These are phyloP conservation scores for Xestobium rufovillosum DNA, from an alignment of 2,888 invertebrate species.

Conservation along the genomic window DNA sequence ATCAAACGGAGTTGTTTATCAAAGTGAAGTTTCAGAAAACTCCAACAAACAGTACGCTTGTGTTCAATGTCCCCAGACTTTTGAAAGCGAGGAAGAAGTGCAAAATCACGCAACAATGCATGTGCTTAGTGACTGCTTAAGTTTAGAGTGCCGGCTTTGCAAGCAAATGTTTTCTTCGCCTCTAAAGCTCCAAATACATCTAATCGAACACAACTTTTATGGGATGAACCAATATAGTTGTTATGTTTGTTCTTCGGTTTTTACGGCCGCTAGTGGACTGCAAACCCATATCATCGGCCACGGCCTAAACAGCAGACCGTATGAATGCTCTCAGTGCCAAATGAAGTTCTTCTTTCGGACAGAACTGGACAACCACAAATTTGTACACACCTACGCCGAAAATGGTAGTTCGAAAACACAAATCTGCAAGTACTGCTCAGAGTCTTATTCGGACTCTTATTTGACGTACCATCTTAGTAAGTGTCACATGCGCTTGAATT, in stretches of 20 bases:
- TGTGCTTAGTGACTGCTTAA: constrained; percentile 38
- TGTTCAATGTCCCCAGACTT: constrained; percentile 59
- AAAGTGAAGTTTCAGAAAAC: no score
- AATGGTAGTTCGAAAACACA: no score
- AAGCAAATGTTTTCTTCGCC: constrained; percentile 69
- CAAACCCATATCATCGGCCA: constrained; percentile 77
- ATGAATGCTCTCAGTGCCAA: constrained; percentile 77
- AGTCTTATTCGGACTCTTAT: constrained; percentile 21
- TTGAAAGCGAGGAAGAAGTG: constrained; percentile 55
- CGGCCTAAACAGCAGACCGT: constrained; percentile 71
- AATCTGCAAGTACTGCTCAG: constrained; percentile 23
- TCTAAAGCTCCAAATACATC: constrained; percentile 75
- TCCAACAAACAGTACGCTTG: constrained; percentile 50
- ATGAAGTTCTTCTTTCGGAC: constrained; percentile 86
- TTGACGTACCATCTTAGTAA: constrained; percentile 23
- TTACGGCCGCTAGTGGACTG: constrained; percentile 73
- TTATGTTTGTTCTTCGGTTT: constrained; percentile 81
- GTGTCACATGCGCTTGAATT: constrained; percentile 21
- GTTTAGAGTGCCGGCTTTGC: constrained; percentile 74
- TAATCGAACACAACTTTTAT: constrained; percentile 89
- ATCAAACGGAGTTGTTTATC: constrained; percentile 19
- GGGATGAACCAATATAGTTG: constrained; percentile 80
- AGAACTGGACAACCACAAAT: constrained; percentile 81
- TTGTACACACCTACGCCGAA: no score
- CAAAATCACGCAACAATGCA: constrained; percentile 48